Conservation (phyloP, 2,888 invertebrate genomes). For the Patella caerulea region DNA sequence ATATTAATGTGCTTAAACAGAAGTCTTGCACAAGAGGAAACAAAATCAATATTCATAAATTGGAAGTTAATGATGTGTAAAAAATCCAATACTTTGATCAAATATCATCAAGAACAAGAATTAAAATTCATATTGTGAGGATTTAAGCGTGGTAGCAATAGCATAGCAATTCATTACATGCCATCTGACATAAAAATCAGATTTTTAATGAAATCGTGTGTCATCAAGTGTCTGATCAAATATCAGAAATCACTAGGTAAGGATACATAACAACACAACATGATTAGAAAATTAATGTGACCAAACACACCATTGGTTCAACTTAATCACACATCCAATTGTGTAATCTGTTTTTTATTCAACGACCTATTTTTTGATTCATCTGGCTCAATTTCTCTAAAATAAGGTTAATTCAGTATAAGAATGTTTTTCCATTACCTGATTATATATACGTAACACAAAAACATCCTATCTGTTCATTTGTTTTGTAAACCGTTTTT, state of each 20-base stretch:
- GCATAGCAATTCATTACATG: neutral
- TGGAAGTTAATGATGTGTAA: constrained; percentile 7
- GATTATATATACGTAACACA: no score
- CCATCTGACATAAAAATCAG: neutral
- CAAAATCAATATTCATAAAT: constrained; percentile 3
- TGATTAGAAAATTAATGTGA: neutral
- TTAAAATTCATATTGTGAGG: constrained; percentile 10
- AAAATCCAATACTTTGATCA: constrained; percentile 7
- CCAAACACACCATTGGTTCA: neutral
- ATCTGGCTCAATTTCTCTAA: no score
- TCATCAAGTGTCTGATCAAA: neutral
- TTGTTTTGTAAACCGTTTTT: no score
- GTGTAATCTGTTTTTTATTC: no score
- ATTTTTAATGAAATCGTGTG: neutral
- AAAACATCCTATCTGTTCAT: no score
- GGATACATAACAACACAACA: neutral
- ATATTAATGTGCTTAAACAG: no score
- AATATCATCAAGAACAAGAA: neutral
- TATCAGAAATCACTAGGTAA: neutral
- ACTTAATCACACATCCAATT: no score
- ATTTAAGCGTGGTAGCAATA: neutral
- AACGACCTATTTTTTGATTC: no score
- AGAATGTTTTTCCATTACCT: no score
- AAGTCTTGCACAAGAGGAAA: no score
- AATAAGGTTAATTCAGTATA: no score